Percentiles rank a stretch among this genome's conserved stretches.
Conservation (phyloP, 2,113 vertebrate species). For the pig (Sus scrofa) region T2T-Sscrofa CM000826.6:97209001-97209500, state of each 20-base stretch:
- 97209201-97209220: not conserved
- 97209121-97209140: conserved; percentile 2
- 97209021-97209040: no score
- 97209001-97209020: no score
- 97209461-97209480: not conserved
- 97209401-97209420: not conserved
- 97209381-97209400: not conserved
- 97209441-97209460: not conserved
- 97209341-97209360: not conserved
- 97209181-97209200: not conserved
- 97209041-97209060: no score
- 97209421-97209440: not conserved
- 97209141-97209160: conserved; percentile 48
- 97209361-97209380: not conserved
- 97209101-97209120: conserved; percentile 35
- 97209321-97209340: not conserved
- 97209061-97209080: no score
- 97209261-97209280: not conserved
- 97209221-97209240: conserved; percentile 35
- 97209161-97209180: not conserved
- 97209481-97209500: conserved; percentile 6
- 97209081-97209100: not conserved
- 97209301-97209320: not conserved
- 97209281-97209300: not conserved
- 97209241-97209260: not conserved